Percentiles rank a stretch among this genome's conserved stretches.
phyloP scores from a whole-genome alignment of 2,113 vertebrate genomes.

The Callocephalon fimbriatum region DNA sequence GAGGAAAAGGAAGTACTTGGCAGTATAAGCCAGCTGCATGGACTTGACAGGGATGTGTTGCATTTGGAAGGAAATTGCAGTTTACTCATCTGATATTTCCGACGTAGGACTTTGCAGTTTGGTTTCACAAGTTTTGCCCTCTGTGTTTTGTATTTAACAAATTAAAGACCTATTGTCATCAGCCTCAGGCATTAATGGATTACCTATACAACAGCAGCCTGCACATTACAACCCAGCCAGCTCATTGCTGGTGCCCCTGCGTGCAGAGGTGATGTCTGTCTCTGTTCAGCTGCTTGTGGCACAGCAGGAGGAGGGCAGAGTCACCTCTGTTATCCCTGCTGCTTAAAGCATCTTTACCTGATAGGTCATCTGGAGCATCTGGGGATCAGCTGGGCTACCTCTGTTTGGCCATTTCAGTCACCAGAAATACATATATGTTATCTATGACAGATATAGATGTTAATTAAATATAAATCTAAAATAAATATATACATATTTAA shows the following conservation, averaged over 20 bases:
- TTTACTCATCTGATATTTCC: not conserved
- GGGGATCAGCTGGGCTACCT: not conserved
- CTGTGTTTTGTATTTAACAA: not conserved
- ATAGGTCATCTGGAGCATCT: fast-evolving
- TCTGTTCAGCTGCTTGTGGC: not conserved
- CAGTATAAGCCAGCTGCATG: not conserved
- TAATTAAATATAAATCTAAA: not conserved
- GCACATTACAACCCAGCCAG: not conserved
- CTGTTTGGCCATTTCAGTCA: not conserved
- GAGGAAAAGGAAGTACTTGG: not conserved
- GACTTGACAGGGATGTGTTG: not conserved
- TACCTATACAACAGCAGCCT: not conserved
- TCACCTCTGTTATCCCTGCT: not conserved
- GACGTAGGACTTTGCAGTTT: not conserved
- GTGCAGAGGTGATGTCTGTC: not conserved
- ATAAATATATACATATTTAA: not conserved
- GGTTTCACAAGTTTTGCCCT: not conserved
- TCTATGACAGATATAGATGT: no score
- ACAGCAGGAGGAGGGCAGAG: not conserved
- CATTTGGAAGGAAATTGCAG: not conserved
- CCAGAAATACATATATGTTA: not conserved
- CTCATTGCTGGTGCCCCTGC: not conserved
- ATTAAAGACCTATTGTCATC: not conserved
- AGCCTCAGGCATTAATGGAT: not conserved
- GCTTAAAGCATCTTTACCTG: not conserved